These are phyloP conservation scores for Theonella swinhoei DNA, from an alignment of 37 sponge, comb jelly and placozoan genomes.

Conservation along the genomic window DNA sequence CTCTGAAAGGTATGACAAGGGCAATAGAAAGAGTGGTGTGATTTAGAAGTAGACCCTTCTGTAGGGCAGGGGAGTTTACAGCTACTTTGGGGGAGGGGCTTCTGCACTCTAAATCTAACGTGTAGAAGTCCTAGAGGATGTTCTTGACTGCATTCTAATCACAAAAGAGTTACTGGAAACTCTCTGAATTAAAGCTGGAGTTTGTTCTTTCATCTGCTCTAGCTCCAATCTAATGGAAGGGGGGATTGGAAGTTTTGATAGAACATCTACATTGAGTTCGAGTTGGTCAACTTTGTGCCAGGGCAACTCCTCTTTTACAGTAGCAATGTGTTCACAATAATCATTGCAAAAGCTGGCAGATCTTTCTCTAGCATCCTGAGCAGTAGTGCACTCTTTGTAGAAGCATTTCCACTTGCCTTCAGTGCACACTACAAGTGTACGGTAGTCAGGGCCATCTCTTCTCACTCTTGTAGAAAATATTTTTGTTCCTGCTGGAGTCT, in stretches of 20 bases:
- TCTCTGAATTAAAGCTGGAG: not conserved
- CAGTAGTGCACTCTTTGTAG: constrained; percentile 9
- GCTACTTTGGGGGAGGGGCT: constrained; percentile 5
- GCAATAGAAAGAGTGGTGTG: not conserved
- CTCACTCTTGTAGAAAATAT: constrained; percentile 6
- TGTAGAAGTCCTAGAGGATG: constrained; percentile 15
- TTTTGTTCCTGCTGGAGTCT: not conserved
- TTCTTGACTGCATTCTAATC: not conserved
- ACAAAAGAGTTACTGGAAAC: constrained; percentile 7
- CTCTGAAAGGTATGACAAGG: constrained; percentile 5
- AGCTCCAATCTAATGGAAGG: not conserved
- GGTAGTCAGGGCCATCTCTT: constrained; percentile 6
- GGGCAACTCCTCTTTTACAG: constrained; percentile 4
- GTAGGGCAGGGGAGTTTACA: constrained; percentile 1
- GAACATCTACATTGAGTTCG: not conserved
- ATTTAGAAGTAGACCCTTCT: not conserved
- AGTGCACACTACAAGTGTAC: not conserved
- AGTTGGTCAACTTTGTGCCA: constrained; percentile 1
- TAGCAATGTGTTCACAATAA: not conserved
- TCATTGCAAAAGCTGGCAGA: not conserved
- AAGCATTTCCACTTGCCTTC: not conserved
- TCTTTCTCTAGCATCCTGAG: constrained; percentile 9
- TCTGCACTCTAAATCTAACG: not conserved
- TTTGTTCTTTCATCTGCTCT: not conserved
- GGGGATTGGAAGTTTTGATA: constrained; percentile 10